Conservation (phyloP, 2,113 vertebrate species). For the Lophius piscatorius region DNA sequence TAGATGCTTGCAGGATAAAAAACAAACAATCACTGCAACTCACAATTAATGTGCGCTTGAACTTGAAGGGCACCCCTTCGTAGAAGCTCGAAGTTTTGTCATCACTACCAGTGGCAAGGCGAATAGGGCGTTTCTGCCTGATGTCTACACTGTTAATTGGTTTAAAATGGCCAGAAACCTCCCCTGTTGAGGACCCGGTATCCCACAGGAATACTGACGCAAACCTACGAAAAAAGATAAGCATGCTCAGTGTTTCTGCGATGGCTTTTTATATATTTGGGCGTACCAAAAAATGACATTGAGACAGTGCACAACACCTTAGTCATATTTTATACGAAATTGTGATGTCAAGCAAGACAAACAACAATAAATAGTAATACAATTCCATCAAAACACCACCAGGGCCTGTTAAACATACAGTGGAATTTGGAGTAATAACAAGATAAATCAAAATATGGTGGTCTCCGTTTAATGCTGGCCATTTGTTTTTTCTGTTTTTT, state of each 20-base stretch:
- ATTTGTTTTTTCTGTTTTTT: too few species aligned
- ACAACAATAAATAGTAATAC: neutral
- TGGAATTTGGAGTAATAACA: too few species aligned
- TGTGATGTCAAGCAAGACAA: neutral
- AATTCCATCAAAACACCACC: neutral
- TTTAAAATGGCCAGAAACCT: conserved; percentile 90
- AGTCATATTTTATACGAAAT: neutral
- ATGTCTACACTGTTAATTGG: conserved; percentile 94
- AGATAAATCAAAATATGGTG: too few species aligned
- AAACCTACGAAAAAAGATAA: conserved; percentile 79
- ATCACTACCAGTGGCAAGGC: conserved; percentile 88
- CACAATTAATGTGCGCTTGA: conserved; percentile 89
- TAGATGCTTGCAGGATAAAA: too few species aligned
- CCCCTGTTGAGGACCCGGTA: conserved; percentile 91
- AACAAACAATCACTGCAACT: conserved; percentile 62
- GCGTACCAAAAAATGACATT: neutral
- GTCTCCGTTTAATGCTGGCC: too few species aligned
- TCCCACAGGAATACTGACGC: conserved; percentile 96
- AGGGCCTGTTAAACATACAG: too few species aligned
- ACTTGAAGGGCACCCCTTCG: conserved; percentile 95
- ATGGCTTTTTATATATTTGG: too few species aligned
- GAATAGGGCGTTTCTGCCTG: conserved; percentile 90
- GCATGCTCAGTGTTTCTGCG: neutral
- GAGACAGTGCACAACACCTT: neutral
- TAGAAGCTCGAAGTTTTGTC: conserved; percentile 88